These are phyloP conservation scores for Drosophila meridiana DNA, from an alignment of 2,888 invertebrate genomes.

Conservation along the genomic window DNA sequence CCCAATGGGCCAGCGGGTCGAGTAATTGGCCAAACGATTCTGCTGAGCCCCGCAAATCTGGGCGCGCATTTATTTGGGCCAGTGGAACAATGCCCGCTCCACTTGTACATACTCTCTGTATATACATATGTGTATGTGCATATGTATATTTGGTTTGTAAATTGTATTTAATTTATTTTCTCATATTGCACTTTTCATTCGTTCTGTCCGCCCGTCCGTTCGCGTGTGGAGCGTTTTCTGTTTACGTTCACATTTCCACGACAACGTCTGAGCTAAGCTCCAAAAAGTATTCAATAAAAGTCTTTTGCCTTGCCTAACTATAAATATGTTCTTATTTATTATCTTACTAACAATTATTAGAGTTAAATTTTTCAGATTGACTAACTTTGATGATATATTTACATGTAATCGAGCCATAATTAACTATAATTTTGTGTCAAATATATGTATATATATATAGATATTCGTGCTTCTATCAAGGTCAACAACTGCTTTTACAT, in stretches of 20 bases:
- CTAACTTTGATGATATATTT: background rate
- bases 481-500: constrained; percentile 4
- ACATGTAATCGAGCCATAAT: background rate
- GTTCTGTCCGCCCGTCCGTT: constrained; percentile 15
- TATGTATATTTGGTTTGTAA: constrained; percentile 18
- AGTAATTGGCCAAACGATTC: constrained; percentile 25
- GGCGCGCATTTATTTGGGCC: constrained; percentile 51
- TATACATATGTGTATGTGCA: background rate
- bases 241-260: constrained; percentile 30
- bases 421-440: background rate
- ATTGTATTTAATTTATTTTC: constrained; percentile 35
- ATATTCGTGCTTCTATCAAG: constrained; percentile 25
- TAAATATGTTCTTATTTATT: constrained; percentile 14
- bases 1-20: constrained; percentile 23
- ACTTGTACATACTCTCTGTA: constrained; percentile 13
- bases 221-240: constrained; percentile 25
- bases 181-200: constrained; percentile 36
- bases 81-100: constrained; percentile 46
- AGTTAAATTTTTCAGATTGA: background rate
- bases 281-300: constrained; percentile 43
- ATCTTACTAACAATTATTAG: background rate
- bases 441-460: background rate
- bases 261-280: constrained; percentile 12
- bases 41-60: constrained; percentile 59
- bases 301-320: constrained; percentile 20